Conservation (phyloP, 35 echinoderm and acorn worm species). For the Lytechinus variegatus region DNA sequence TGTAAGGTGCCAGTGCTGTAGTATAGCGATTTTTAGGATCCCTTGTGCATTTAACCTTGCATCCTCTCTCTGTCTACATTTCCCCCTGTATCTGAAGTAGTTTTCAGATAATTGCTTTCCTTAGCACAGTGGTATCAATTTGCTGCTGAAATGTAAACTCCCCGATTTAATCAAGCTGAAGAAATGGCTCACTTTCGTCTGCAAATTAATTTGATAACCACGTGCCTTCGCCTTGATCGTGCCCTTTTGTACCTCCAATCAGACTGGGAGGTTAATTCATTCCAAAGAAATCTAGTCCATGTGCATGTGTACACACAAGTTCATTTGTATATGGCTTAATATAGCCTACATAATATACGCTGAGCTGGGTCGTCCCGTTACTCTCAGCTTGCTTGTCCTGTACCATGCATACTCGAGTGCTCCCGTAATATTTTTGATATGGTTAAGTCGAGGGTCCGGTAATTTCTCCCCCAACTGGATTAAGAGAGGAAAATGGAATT, state of each 20-base stretch:
- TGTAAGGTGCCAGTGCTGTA: background rate
- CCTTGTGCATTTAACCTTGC: background rate
- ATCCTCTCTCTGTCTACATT: background rate
- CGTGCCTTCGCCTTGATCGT: background rate
- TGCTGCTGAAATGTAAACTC: background rate
- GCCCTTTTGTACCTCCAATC: background rate
- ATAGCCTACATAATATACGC: background rate
- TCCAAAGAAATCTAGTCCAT: background rate
- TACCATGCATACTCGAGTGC: background rate
- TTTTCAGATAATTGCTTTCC: background rate
- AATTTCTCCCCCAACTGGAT: background rate
- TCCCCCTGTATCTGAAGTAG: background rate
- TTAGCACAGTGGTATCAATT: background rate
- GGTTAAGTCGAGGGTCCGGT: constrained; percentile 31
- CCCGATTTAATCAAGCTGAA: constrained; percentile 27
- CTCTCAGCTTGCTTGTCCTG: background rate
- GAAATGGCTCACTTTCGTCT: constrained; percentile 35
- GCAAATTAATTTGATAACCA: constrained; percentile 47
- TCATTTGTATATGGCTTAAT: background rate
- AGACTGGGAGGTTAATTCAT: background rate
- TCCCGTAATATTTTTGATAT: background rate
- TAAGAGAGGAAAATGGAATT: constrained; percentile 6
- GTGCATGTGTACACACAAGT: background rate
- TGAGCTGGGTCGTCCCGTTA: background rate
- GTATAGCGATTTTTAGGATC: background rate